These are phyloP conservation scores for Eumeta japonica DNA, from an alignment of 1,140 invertebrate genomes.

Conservation along the genomic window DNA sequence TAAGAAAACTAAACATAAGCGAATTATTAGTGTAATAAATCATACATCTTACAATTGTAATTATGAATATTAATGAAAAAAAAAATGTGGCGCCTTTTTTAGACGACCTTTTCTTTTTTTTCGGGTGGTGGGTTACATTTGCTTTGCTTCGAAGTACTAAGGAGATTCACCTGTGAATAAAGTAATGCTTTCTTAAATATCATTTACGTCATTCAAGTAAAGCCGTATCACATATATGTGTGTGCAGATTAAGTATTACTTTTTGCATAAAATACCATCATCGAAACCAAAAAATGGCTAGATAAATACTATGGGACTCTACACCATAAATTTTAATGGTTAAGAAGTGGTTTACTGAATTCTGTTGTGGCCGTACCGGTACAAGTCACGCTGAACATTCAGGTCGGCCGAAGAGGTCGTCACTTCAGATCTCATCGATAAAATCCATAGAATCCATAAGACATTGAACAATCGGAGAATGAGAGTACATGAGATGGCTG, in stretches of 20 bases:
- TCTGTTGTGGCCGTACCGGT: constrained; percentile 1
- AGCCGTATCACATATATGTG: no score
- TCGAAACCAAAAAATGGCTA: constrained; percentile 2
- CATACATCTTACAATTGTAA: no score
- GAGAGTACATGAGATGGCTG: constrained; percentile 8
- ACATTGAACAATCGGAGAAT: constrained; percentile 22
- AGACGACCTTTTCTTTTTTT: no score
- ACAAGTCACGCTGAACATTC: background rate
- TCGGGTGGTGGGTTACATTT: no score
- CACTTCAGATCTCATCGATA: constrained; percentile 8
- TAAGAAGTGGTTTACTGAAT: constrained; percentile 2
- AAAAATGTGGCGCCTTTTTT: no score
- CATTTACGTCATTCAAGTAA: no score
- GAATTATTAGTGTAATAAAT: no score
- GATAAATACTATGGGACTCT: constrained; percentile 4
- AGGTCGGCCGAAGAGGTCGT: constrained; percentile 6
- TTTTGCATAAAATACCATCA: constrained; percentile 1
- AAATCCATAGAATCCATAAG: constrained; percentile 20
- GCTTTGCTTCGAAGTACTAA: no score
- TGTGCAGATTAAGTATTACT: constrained; percentile 5
- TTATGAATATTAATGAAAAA: no score
- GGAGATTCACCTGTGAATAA: no score
- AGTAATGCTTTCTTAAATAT: no score
- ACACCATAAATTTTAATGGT: constrained; percentile 3
- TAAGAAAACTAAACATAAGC: no score